phyloP scores from a whole-genome alignment of 2,888 invertebrate species.

The Gastrophysa polygoni region DNA sequence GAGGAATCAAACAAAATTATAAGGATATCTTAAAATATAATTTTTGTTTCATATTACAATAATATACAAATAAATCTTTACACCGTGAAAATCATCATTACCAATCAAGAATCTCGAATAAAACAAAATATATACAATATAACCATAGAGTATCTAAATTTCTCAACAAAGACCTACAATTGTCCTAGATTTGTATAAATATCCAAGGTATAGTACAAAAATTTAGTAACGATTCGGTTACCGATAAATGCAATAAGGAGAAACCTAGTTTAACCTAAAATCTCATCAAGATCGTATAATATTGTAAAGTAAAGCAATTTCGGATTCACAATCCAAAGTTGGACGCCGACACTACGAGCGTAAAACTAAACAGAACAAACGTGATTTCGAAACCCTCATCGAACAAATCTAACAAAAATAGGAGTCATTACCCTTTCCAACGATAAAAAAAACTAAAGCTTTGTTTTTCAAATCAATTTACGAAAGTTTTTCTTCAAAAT shows the following conservation, averaged over 20 bases:
- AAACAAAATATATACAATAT: slow-evolving; percentile 31
- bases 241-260: background rate
- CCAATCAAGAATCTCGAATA: slow-evolving; percentile 31
- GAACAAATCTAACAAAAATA: too few relatives aligned
- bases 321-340: too few relatives aligned
- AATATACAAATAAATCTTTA: slow-evolving; percentile 45
- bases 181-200: background rate
- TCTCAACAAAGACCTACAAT: slow-evolving; percentile 13
- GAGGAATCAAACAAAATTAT: background rate
- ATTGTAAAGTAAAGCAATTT: too few relatives aligned
- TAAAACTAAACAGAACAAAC: too few relatives aligned
- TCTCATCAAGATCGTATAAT: too few relatives aligned
- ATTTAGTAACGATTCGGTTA: background rate
- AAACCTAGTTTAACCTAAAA: background rate
- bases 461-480: too few relatives aligned
- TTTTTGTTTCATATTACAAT: slow-evolving; percentile 40
- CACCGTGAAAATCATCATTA: slow-evolving; percentile 40
- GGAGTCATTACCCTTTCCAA: too few relatives aligned
- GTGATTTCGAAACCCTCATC: too few relatives aligned
- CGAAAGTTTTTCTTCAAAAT: too few relatives aligned
- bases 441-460: too few relatives aligned
- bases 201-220: background rate
- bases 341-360: too few relatives aligned
- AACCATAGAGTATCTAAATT: slow-evolving; percentile 27
- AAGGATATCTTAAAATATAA: slow-evolving; percentile 37